Percentiles rank a stretch among this genome's conserved stretches.
Evolutionary conservation across 2,113 vertebrate species (phyloP).

Genomic region (Paramormyrops kingsleyae): DNA sequence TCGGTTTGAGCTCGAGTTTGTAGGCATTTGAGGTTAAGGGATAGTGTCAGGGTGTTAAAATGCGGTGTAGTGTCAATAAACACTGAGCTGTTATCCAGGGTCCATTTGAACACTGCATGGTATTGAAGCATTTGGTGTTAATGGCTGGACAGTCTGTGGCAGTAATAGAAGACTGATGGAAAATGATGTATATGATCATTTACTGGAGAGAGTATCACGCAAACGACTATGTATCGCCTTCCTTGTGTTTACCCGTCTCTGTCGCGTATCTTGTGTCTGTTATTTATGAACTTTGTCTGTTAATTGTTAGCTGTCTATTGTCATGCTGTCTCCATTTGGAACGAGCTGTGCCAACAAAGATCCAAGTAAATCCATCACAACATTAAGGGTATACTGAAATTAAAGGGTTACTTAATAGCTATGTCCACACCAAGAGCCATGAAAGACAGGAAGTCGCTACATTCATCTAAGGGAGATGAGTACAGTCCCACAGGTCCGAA

Average conservation of each 20-base stretch:
- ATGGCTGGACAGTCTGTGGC: not conserved
- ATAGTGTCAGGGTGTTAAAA: not conserved
- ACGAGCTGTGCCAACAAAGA: not conserved
- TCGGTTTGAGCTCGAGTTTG: not conserved
- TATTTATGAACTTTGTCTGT: not conserved
- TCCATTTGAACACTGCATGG: not conserved
- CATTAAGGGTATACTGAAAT: not conserved
- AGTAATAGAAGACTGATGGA: not conserved
- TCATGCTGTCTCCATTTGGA: not conserved
- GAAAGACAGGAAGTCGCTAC: not conserved
- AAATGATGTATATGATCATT: not conserved
- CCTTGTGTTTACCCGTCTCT: not conserved
- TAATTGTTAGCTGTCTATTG: not conserved
- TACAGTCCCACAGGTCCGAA: not conserved
- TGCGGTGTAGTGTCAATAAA: not conserved
- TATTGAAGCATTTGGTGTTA: not conserved
- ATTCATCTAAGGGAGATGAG: not conserved
- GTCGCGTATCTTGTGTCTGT: not conserved
- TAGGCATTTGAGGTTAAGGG: not conserved
- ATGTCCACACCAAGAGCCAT: not conserved
- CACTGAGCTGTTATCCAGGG: not conserved
- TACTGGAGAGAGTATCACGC: not conserved
- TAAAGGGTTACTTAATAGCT: not conserved
- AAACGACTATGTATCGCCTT: not conserved
- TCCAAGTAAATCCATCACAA: not conserved